These are phyloP conservation scores for Tipula confusa DNA, from an alignment of 2,888 invertebrate species.

Conservation along the genomic window DNA sequence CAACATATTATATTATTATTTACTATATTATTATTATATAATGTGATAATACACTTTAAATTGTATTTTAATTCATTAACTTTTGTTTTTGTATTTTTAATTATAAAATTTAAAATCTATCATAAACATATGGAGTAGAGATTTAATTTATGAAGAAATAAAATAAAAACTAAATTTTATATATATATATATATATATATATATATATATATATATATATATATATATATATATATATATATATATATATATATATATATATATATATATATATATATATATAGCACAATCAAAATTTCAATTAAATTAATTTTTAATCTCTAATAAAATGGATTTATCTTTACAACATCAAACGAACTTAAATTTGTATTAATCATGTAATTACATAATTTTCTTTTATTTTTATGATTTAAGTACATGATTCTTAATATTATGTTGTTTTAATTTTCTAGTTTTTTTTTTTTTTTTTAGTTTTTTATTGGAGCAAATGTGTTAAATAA, in stretches of 20 bases:
- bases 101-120: not conserved
- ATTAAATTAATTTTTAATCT: not conserved
- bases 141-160: not conserved
- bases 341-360: conserved; percentile 5
- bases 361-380: not conserved
- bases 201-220: too few relatives aligned
- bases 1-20: not conserved
- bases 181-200: too few relatives aligned
- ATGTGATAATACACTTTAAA: not conserved
- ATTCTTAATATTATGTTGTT: not conserved
- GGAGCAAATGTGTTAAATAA: not conserved
- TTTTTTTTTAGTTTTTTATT: too few relatives aligned
- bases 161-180: not conserved
- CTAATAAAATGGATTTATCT: not conserved
- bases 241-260: too few relatives aligned
- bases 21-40: too few relatives aligned
- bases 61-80: not conserved
- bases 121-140: not conserved
- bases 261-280: too few relatives aligned
- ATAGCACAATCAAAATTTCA: not conserved
- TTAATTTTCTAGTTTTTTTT: not conserved
- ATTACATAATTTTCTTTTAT: not conserved
- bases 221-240: too few relatives aligned
- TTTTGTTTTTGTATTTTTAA: not conserved
- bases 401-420: not conserved